phyloP scores from a whole-genome alignment of 2,797 vertebrate species.

The Micropoecilia bifurca region DNA sequence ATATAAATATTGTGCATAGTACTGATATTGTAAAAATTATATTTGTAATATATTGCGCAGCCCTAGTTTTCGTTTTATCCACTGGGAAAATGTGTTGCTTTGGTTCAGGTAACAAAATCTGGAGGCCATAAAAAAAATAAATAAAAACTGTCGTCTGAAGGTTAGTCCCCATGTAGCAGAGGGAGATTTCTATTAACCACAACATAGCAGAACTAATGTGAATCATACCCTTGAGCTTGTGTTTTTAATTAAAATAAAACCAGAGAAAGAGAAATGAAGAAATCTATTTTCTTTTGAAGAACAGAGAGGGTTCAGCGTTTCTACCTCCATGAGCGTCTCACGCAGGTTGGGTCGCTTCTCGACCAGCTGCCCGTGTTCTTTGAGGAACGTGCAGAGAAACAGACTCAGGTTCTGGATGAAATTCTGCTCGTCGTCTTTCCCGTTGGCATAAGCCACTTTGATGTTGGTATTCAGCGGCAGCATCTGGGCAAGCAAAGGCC shows the following conservation, averaged over 20 bases:
- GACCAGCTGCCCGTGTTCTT: conserved; percentile 95
- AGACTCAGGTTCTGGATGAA: conserved; percentile 98
- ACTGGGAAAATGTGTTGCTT: background rate
- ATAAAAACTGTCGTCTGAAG: background rate
- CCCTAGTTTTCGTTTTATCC: background rate
- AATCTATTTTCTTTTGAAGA: background rate
- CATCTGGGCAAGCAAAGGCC: conserved; percentile 82
- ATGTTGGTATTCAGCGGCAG: conserved; percentile 98
- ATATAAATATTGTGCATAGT: too few relatives aligned
- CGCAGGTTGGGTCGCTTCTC: conserved; percentile 94
- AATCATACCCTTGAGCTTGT: background rate
- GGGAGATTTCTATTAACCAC: background rate
- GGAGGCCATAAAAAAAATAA: background rate
- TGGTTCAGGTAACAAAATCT: background rate
- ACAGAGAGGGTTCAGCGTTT: conserved; percentile 9
- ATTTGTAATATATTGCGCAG: too few relatives aligned
- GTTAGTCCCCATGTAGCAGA: background rate
- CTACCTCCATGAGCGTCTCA: conserved; percentile 96
- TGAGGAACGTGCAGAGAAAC: conserved; percentile 98
- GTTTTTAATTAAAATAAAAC: background rate
- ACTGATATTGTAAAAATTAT: too few relatives aligned
- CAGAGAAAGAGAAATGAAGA: background rate
- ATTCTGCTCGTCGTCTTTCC: conserved; percentile 98
- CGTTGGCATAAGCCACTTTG: conserved; percentile 92
- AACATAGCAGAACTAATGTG: background rate